A percentile compares a stretch with the other conserved stretches of the same genome.
These are phyloP conservation scores for Hydrolagus colliei DNA, from an alignment of 2,797 vertebrate species.

Conservation along the genomic window DNA sequence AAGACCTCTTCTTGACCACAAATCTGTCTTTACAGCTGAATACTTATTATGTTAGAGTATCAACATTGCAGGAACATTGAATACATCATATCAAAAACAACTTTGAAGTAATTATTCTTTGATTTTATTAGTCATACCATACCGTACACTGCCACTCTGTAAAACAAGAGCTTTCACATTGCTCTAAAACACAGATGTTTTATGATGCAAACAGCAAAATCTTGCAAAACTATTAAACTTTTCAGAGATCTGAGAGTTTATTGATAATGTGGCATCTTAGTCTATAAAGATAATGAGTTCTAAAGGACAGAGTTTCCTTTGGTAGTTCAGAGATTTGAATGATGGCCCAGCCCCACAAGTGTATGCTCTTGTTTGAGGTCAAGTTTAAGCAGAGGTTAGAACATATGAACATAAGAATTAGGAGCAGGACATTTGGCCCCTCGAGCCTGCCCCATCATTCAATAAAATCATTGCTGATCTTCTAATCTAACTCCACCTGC, in stretches of 20 bases:
- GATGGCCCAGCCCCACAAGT: neutral
- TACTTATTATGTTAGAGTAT: slow-evolving; percentile 11
- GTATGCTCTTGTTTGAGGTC: neutral
- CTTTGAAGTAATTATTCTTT: slow-evolving; percentile 23
- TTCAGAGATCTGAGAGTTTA: slow-evolving; percentile 27
- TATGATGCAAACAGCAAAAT: slow-evolving; percentile 6
- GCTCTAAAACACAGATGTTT: slow-evolving; percentile 26
- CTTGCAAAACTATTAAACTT: slow-evolving; percentile 27
- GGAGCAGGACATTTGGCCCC: too few relatives aligned
- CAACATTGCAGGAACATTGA: slow-evolving; percentile 17
- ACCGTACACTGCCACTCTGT: neutral
- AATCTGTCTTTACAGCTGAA: slow-evolving; percentile 15
- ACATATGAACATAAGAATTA: too few relatives aligned
- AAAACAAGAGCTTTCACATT: neutral
- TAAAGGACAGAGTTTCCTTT: slow-evolving; percentile 22
- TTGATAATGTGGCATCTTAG: neutral
- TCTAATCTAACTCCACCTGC: too few relatives aligned
- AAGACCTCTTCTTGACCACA: neutral
- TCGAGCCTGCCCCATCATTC: too few relatives aligned
- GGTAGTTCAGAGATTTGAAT: slow-evolving; percentile 23
- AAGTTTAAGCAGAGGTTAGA: slow-evolving; percentile 17
- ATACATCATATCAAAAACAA: neutral
- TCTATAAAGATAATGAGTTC: slow-evolving; percentile 26
- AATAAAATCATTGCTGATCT: too few relatives aligned
- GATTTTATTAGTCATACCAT: slow-evolving; percentile 8